Conservation (phyloP, 2,113 vertebrate genomes). For the Bos javanicus region DNA sequence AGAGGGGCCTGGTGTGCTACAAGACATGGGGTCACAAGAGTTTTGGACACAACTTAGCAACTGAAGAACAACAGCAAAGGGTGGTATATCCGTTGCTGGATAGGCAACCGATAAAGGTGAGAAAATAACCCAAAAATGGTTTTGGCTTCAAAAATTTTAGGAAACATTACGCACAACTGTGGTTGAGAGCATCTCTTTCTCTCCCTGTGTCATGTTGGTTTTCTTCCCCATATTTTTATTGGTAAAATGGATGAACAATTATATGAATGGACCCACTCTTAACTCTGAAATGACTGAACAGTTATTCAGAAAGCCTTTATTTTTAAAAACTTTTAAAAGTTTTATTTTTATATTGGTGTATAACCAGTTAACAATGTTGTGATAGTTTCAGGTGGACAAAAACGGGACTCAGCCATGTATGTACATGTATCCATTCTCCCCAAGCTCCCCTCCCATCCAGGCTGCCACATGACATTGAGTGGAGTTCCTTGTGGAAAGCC, state of each 20-base stretch:
- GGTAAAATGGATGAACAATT: not conserved
- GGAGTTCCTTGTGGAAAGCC: not conserved
- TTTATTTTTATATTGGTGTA: not conserved
- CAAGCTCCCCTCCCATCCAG: not conserved
- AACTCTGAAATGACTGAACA: not conserved
- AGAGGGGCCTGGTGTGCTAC: not conserved
- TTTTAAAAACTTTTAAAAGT: not conserved
- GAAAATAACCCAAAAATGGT: not conserved
- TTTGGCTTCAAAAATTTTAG: not conserved
- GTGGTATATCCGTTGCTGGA: not conserved
- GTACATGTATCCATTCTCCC: not conserved
- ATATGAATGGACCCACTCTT: not conserved
- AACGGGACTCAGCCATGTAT: not conserved
- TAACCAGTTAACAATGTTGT: not conserved
- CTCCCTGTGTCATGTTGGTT: not conserved
- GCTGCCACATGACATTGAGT: not conserved
- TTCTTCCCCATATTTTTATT: not conserved
- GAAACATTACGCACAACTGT: not conserved
- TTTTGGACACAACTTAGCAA: not conserved
- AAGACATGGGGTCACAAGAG: not conserved
- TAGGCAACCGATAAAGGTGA: not conserved
- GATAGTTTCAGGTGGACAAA: not conserved
- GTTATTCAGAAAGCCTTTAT: not conserved
- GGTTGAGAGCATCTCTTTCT: not conserved
- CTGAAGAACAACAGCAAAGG: not conserved